phyloP scores from a whole-genome alignment of 2,797 vertebrate genomes.

The Xenops minutus region DNA sequence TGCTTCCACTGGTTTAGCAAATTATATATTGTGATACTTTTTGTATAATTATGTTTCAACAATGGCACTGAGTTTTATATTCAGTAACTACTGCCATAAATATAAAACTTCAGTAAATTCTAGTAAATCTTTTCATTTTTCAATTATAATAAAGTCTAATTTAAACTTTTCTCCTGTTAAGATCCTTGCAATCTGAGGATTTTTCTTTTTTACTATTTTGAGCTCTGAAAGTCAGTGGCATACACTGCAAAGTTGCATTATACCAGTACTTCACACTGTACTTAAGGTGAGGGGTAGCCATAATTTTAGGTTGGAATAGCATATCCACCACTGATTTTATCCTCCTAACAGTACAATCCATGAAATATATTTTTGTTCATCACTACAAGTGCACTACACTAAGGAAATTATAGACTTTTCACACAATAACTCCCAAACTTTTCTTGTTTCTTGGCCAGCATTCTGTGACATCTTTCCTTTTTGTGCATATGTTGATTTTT shows the following conservation, averaged over 20 bases:
- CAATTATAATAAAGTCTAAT: background rate
- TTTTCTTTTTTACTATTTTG: background rate
- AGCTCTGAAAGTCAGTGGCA: background rate
- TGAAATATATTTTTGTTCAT: constrained; percentile 34
- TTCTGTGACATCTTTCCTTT: constrained; percentile 22
- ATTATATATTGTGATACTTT: background rate
- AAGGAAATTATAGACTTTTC: constrained; percentile 40
- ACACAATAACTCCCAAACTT: background rate
- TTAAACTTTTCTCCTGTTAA: background rate
- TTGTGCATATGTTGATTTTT: background rate
- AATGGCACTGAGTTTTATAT: background rate
- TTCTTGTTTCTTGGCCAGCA: constrained; percentile 17
- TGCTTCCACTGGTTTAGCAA: background rate
- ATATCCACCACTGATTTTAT: constrained; percentile 44
- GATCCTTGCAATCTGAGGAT: background rate
- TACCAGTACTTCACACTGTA: background rate
- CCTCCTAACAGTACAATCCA: constrained; percentile 18
- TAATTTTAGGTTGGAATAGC: constrained; percentile 31
- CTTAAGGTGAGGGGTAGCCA: constrained; percentile 10
- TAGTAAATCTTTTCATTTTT: background rate
- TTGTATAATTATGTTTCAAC: background rate
- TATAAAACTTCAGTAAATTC: background rate
- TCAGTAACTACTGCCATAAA: background rate
- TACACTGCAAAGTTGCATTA: background rate
- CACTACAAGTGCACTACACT: background rate